Evolutionary conservation across 2,888 invertebrate species (phyloP).

Genomic region (Apomyelois bistriatella): DNA sequence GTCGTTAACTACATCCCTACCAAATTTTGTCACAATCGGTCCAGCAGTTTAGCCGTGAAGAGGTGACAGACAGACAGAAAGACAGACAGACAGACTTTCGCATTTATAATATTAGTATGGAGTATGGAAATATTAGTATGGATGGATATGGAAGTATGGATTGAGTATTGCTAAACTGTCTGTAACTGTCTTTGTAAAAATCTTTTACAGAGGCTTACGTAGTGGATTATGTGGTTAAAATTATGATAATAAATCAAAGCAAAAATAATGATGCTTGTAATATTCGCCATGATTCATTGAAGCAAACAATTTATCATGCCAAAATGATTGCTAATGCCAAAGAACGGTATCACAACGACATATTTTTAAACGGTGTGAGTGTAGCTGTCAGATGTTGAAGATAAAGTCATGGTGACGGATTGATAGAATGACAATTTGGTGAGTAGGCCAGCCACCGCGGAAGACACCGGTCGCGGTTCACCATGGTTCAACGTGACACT

Average conservation of each 20-base stretch:
- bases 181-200: no score
- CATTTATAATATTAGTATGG: not conserved
- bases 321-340: constrained; percentile 44
- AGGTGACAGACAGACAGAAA: no score
- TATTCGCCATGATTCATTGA: constrained; percentile 34
- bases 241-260: no score
- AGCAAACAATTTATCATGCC: constrained; percentile 39
- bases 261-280: not conserved
- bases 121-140: no score
- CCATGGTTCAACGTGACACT: constrained; percentile 79
- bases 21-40: no score
- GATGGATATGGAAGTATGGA: no score
- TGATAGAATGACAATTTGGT: constrained; percentile 76
- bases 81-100: no score
- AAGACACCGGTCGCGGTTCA: constrained; percentile 74
- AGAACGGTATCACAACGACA: constrained; percentile 48
- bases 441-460: constrained; percentile 73
- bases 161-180: no score
- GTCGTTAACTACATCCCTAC: no score
- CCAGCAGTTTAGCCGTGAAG: no score
- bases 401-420: constrained; percentile 71
- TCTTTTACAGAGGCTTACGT: no score
- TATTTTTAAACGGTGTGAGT: constrained; percentile 42
- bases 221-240: no score
- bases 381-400: constrained; percentile 57